Percentiles rank a stretch among this genome's conserved stretches.
These are phyloP conservation scores for Porites lutea DNA, from an alignment of 64 coral and sea anemone genomes.

Conservation along the genomic window DNA sequence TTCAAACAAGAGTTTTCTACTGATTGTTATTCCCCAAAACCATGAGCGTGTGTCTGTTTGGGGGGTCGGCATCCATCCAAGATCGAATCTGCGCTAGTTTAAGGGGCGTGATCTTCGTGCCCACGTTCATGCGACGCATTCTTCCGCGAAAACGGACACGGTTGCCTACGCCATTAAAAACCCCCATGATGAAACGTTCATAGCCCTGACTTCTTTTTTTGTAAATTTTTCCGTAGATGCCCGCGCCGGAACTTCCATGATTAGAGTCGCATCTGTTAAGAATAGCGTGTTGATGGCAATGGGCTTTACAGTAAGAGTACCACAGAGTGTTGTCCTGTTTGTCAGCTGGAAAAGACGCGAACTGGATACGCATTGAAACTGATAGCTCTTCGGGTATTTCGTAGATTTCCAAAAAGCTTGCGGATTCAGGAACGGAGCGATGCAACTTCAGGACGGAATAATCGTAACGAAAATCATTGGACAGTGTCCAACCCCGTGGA, in stretches of 20 bases:
- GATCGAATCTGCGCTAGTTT: conserved; percentile 66
- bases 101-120: conserved; percentile 63
- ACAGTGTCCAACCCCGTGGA: conserved; percentile 72
- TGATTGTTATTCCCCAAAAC: not conserved
- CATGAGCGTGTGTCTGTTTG: not conserved
- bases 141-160: not conserved
- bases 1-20: not conserved
- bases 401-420: conserved; percentile 51
- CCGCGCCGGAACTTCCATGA: conserved; percentile 81
- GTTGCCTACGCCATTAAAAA: conserved; percentile 70
- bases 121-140: conserved; percentile 47
- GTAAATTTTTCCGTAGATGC: conserved; percentile 55
- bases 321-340: conserved; percentile 71
- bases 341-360: conserved; percentile 77
- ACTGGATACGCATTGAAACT: conserved; percentile 39
- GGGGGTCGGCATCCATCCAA: conserved; percentile 20
- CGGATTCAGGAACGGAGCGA: conserved; percentile 12
- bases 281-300: conserved; percentile 52
- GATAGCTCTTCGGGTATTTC: conserved; percentile 1
- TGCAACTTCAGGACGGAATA: conserved; percentile 76
- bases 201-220: not conserved
- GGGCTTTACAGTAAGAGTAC: conserved; percentile 75
- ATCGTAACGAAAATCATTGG: conserved; percentile 53
- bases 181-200: conserved; percentile 69
- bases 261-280: conserved; percentile 75